Base-by-base conservation (phyloP, 2,113 vertebrate species). In the Sylvia atricapilla region DNA sequence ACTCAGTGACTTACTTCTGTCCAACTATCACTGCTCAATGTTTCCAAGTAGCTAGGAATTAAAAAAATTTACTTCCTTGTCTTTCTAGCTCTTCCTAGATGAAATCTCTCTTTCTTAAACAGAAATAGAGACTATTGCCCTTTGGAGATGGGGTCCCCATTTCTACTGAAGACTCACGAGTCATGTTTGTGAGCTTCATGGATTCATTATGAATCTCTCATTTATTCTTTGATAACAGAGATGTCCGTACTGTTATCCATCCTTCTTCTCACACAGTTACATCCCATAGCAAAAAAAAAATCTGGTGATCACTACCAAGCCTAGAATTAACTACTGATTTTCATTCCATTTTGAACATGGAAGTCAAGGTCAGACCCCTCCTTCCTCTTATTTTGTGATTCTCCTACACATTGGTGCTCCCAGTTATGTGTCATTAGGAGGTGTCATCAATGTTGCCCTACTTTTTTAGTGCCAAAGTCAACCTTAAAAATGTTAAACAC, bases 401-500 rank as follows among this genome's bases (percentile, higher is more conserved):
- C 44, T 83, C 37, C 72, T 59, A 18, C 2, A 1, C 41, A 5
- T 18, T 19, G n/a, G 6, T 86, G 53, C 67, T 88, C 46, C 79
- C 30, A 60, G 33, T 41, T 53, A 28, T 1, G 43, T 93, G 75
- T 33, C n/a, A 7, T 86, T 37, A 35, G 67, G 41, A 90, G 63
- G 28, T 69, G 84, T 80, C 68, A 74, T 37, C 68, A 85, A 60
- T 16, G 12, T 31, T 93, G 68, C 50, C 79, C 82, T 96, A 86
- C 55, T 86, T 94, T 79, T 69, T 68, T 33, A 52, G 14, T 90
- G 70, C 70, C 25, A 9, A 69, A 94, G 62, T 86, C 70, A 95
- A 70, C 79, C 50, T 92, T 85, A 88, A 85, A 88, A 80, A 86
- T 53, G 23, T 80, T 93, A 59, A 88, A 86, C 91, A 78, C 93